These are phyloP conservation scores for Danio jaintianensis DNA, from an alignment of 2,797 vertebrate species.

Conservation along the genomic window DNA sequence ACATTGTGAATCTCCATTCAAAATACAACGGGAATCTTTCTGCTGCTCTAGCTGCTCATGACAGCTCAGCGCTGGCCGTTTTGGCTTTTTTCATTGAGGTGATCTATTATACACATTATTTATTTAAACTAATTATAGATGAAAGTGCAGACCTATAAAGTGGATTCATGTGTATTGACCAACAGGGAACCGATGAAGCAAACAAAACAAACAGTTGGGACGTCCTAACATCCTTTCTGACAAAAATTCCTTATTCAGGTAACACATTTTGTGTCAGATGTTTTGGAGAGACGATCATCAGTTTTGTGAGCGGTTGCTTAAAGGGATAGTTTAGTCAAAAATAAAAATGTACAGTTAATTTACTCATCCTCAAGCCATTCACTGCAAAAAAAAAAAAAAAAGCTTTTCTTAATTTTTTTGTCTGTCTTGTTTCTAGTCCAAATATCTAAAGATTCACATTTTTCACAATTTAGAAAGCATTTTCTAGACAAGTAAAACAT, in stretches of 20 bases:
- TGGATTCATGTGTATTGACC: neutral
- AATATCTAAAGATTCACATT: too few species aligned
- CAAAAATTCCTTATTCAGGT: too few species aligned
- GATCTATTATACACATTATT: neutral
- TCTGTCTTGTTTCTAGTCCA: too few species aligned
- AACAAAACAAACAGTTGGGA: slow-evolving; percentile 49
- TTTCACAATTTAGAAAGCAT: too few species aligned
- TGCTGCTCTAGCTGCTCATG: slow-evolving; percentile 19
- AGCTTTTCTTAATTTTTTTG: too few species aligned
- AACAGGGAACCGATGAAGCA: slow-evolving; percentile 37
- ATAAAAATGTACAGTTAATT: neutral
- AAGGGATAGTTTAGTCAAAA: neutral
- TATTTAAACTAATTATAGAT: neutral
- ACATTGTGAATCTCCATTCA: slow-evolving; percentile 63
- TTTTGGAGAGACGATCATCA: too few species aligned
- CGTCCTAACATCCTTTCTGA: slow-evolving; percentile 39
- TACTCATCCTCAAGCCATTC: too few species aligned
- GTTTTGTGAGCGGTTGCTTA: neutral
- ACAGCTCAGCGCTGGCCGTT: slow-evolving; percentile 55
- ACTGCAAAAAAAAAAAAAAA: too few species aligned
- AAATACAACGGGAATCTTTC: neutral
- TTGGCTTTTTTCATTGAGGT: slow-evolving; percentile 69
- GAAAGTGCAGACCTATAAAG: neutral
- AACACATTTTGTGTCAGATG: too few species aligned
- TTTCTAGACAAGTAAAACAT: too few species aligned